Evolutionary conservation across 2,113 vertebrate species (phyloP).

Genomic region (Illadopsis cleaveri): DNA sequence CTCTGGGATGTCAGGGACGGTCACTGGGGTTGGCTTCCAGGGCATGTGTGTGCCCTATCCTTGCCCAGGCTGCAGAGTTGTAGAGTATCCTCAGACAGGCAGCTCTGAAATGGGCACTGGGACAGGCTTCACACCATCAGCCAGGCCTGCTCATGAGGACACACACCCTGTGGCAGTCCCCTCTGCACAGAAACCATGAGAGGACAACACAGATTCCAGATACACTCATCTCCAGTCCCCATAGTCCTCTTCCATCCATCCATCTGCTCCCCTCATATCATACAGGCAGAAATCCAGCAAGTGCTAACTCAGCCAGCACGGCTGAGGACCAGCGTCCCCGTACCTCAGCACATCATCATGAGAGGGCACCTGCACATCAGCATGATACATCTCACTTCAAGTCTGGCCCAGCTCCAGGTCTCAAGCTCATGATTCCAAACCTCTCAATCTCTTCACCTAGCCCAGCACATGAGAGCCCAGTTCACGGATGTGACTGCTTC

Average conservation of each 20-base stretch:
- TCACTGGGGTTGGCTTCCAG: too few relatives aligned
- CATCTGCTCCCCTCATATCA: background rate
- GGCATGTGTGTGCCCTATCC: rapidly evolving
- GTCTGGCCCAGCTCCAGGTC: background rate
- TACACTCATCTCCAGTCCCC: background rate
- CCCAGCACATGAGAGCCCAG: background rate
- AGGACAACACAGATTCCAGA: background rate
- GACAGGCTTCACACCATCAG: background rate
- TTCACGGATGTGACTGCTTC: background rate
- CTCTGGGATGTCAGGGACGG: background rate
- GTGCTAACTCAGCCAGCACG: rapidly evolving
- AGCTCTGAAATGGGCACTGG: rapidly evolving
- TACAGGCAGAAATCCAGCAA: background rate
- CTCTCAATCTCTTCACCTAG: background rate
- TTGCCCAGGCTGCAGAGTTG: background rate
- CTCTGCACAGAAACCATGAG: background rate
- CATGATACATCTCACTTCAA: background rate
- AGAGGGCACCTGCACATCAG: background rate
- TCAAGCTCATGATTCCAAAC: background rate
- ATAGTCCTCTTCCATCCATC: background rate
- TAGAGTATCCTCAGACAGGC: background rate
- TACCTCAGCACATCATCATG: background rate
- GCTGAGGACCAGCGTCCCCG: rapidly evolving
- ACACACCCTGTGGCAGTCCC: too few relatives aligned
- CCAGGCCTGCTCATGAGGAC: rapidly evolving